phyloP scores from a whole-genome alignment of 2,113 vertebrate genomes.

The Garra rufa region DNA sequence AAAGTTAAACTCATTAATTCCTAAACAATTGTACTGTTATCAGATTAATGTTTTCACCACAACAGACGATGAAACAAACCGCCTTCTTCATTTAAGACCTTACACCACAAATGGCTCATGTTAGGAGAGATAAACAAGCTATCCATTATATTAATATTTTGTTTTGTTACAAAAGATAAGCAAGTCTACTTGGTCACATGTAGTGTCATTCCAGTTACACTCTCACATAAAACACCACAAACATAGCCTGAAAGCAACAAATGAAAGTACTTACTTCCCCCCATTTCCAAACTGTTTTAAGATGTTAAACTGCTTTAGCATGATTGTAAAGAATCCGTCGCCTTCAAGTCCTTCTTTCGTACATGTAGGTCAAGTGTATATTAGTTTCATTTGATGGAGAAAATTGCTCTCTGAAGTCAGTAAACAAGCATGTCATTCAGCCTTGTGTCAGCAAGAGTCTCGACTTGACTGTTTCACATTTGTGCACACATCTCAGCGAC shows the following conservation, averaged over 20 bases:
- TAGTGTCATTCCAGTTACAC: neutral
- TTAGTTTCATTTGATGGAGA: slow-evolving; percentile 39
- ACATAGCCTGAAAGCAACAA: slow-evolving; percentile 34
- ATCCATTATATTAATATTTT: neutral
- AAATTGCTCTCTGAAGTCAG: slow-evolving; percentile 24
- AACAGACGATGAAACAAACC: neutral
- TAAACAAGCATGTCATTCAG: slow-evolving; percentile 31
- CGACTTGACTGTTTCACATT: slow-evolving; percentile 35
- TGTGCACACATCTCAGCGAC: slow-evolving; percentile 50
- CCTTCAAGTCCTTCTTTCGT: slow-evolving; percentile 22
- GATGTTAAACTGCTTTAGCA: slow-evolving; percentile 79
- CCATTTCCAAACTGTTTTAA: slow-evolving; percentile 72
- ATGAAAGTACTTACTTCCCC: slow-evolving; percentile 61
- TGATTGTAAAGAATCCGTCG: slow-evolving; percentile 58
- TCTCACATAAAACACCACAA: slow-evolving; percentile 11
- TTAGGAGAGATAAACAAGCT: neutral
- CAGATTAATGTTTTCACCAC: neutral
- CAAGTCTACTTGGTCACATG: neutral
- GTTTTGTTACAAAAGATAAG: slow-evolving; percentile 2
- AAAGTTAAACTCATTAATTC: neutral
- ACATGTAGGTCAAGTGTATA: slow-evolving; percentile 23
- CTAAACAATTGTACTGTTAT: neutral
- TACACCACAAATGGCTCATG: neutral
- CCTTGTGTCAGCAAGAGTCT: neutral
- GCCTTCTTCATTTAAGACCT: neutral